Evolutionary conservation across 2,888 invertebrate species (phyloP), one percentile per base, ranked within the genome.

Genomic region (Chymomyza amoena): DNA sequence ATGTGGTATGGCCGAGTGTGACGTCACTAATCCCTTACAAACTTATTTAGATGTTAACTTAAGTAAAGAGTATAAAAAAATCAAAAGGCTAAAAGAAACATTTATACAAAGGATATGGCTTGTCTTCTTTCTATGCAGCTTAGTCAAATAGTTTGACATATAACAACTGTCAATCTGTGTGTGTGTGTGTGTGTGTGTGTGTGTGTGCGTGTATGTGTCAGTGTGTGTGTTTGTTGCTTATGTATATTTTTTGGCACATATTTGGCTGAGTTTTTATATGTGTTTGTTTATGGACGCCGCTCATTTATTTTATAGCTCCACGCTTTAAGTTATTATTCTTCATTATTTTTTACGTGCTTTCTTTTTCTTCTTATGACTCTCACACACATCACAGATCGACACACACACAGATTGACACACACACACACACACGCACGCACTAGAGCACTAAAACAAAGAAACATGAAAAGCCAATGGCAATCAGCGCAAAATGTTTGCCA

Each of bases 311-410:
- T 84, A 84, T 86, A 80, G 84, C 72, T 68, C 78, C 73, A 68
- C 86, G 80, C 86, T 84, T 84, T 86, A 84, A 84, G 86, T 86
- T 84, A 84, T 84, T 84, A 81, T 79, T 86, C 83, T 86, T 84
- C 83, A 86, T 84, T 84, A 84, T 84, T 86, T 84, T 86, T 86
- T 80, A 60, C 60, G 60, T 57, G 57, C 57, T 9, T 25, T 57
- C 9, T n/a, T 32, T 32, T 32, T 32, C 13, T 25, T 18, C 25
- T 57, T 18, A 54, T 54, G 16, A 16, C 3, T 2, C 39, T 3
- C 39, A 45, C 2, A 45, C 36, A 36, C 36, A 36, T 9, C n/a
- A 36, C 36, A 36, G 13, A 45, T 2, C 13, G 13, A 45, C n/a
- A 1, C 54, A 54, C n/a, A 52, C 52, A 52, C 18, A 52, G n/a